Percentiles rank a stretch among this genome's conserved stretches.
Conservation (phyloP, 2,888 invertebrate species). For the Eucriotettix oculatus region DNA sequence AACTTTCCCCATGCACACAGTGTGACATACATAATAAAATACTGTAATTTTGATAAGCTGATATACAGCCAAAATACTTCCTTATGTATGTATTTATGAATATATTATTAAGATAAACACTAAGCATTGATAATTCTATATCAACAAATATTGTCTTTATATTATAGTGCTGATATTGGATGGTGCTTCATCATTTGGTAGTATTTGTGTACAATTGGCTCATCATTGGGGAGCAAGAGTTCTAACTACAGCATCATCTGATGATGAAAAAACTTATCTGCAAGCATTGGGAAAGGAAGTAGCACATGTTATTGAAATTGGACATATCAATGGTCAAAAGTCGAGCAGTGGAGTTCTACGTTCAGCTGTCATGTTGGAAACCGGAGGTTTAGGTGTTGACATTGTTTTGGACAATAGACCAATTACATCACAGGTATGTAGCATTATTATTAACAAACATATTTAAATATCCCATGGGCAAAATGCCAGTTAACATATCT, state of each 20-base stretch:
- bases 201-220: conserved; percentile 25
- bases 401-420: conserved; percentile 23
- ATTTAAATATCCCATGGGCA: too few species aligned
- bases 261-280: conserved; percentile 24
- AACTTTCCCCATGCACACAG: too few species aligned
- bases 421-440: too few species aligned
- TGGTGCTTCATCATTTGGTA: conserved; percentile 27
- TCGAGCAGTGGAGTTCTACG: conserved; percentile 24
- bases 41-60: too few species aligned
- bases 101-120: background rate
- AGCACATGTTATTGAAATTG: conserved; percentile 6
- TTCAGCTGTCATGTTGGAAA: conserved; percentile 25
- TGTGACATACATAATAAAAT: too few species aligned
- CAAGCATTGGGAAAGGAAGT: conserved; percentile 17
- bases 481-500: too few species aligned
- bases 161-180: conserved; percentile 24
- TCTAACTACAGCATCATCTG: conserved; percentile 23
- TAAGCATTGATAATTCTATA: background rate
- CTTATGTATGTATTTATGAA: background rate
- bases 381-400: conserved; percentile 28
- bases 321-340: conserved; percentile 16
- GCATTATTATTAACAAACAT: too few species aligned
- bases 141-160: background rate
- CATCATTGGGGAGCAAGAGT: conserved; percentile 29
- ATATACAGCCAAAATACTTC: background rate